A percentile compares a stretch with the other conserved stretches of the same genome.
Conservation (phyloP, 2,113 vertebrate genomes). For the Triplophysa dalaica region DNA sequence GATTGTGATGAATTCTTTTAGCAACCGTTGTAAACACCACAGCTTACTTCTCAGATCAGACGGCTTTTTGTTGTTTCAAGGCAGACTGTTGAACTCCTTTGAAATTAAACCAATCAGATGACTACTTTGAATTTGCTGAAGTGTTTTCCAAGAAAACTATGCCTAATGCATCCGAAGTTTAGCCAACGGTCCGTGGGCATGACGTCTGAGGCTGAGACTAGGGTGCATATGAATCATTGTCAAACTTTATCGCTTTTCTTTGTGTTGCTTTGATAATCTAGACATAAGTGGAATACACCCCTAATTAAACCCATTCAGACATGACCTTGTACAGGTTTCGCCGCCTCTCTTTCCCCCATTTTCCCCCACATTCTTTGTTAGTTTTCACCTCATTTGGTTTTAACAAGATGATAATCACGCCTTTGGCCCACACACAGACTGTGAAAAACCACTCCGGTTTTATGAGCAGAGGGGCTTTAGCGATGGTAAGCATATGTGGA, state of each 20-base stretch:
- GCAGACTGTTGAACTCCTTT: too few relatives aligned
- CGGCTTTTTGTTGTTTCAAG: too few relatives aligned
- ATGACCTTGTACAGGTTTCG: background rate
- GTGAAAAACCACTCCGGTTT: conserved; percentile 35
- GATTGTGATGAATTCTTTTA: too few relatives aligned
- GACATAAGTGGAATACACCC: background rate
- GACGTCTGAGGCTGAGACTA: too few relatives aligned
- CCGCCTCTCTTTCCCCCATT: background rate
- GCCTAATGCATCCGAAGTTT: too few relatives aligned
- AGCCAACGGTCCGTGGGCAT: too few relatives aligned
- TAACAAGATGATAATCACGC: conserved; percentile 45
- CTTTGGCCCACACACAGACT: conserved; percentile 24
- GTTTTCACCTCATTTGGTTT: conserved; percentile 40
- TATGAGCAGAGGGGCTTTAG: conserved; percentile 24
- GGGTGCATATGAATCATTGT: too few relatives aligned
- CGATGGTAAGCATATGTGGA: conserved; percentile 45
- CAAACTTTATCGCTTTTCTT: background rate
- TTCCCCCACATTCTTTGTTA: background rate
- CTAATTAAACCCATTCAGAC: background rate
- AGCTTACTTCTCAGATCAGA: too few relatives aligned
- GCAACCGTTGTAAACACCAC: too few relatives aligned
- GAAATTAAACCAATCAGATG: too few relatives aligned
- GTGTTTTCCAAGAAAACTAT: too few relatives aligned
- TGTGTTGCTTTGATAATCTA: background rate
- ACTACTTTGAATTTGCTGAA: too few relatives aligned